phyloP scores from a whole-genome alignment of 2,797 vertebrate genomes.

The Acanthurus lineatus region DNA sequence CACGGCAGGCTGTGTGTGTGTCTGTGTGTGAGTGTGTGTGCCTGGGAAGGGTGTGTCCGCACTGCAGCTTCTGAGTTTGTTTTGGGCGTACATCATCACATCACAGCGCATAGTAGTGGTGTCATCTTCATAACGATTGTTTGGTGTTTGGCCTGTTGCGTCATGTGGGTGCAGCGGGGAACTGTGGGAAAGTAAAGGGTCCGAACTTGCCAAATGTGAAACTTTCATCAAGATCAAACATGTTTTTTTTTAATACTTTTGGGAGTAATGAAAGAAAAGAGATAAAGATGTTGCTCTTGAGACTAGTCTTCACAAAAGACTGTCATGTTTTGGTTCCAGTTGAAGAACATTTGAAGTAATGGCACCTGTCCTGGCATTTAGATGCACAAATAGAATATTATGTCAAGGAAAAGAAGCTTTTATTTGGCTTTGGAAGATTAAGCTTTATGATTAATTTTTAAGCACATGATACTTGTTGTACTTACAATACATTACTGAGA shows the following conservation, averaged over 20 bases:
- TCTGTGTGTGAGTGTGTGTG: background rate
- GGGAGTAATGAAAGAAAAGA: background rate
- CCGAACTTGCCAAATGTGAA: slow-evolving; percentile 21
- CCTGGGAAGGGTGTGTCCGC: slow-evolving; percentile 70
- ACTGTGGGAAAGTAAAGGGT: slow-evolving; percentile 7
- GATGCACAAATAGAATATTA: no score
- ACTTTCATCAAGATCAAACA: background rate
- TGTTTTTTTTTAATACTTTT: background rate
- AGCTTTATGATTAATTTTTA: background rate
- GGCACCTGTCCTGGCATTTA: background rate
- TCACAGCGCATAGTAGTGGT: slow-evolving; percentile 27
- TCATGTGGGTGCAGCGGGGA: slow-evolving; percentile 41
- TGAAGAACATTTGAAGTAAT: background rate
- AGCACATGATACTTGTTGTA: background rate
- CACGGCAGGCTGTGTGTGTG: slow-evolving; percentile 23
- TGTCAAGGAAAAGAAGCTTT: no score
- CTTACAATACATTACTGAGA: background rate
- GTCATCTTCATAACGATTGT: slow-evolving; percentile 40
- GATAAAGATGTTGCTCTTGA: slow-evolving; percentile 1
- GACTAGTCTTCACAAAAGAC: no score
- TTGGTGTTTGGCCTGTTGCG: slow-evolving; percentile 54
- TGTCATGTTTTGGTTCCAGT: background rate
- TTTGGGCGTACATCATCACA: slow-evolving; percentile 44
- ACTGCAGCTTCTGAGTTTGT: slow-evolving; percentile 39
- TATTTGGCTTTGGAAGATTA: background rate